Base-by-base conservation (phyloP, 2,113 vertebrate genomes). In the Austrofundulus limnaeus region DNA sequence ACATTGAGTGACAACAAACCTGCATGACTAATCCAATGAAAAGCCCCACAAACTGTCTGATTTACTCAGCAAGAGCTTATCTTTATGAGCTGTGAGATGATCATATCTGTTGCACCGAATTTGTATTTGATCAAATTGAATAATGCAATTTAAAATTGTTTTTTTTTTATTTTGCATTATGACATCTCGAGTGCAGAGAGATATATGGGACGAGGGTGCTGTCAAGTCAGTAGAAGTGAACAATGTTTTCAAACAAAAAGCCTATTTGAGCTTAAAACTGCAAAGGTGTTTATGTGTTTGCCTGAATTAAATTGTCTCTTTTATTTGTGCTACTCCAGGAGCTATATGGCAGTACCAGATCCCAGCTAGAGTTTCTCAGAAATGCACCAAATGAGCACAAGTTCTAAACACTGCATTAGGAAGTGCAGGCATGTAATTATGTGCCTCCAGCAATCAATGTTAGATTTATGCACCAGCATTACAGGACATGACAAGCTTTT, bases 251-350 rank as follows among this genome's bases (percentile, higher is more conserved):
- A n/a, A n/a, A n/a, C n/a, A n/a, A n/a, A n/a, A n/a, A n/a, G n/a
- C n/a, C 21, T 4, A 25, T 77, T 46, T 54, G 5, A 57, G 52
- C 28, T 59, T 50, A 14, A 53, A 28, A 34, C 16, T 20, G 19
- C 13, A 23, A 20, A 1, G 15, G 3, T 9, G 42, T 19, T 10
- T 10, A 45, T 42, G 14, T 42, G 41, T 16, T 16, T 1, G 16
- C 28, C 7, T 28, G 28, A 28, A 28, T 28, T 34, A 34, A 34
- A 34, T 34, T 1, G 8, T 9, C 17, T 43, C 16, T 45, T 45
- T 45, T 45, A 45, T 10, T 43, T 43, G 16, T 43, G 16, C 16
- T 43, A 43, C 42, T n/a, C 17, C 42, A 43, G 17, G 16, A 43
- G 17, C 41, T 2, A 11, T 17, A 6, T 7, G 16, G 42, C 6